Conservation (phyloP, 2,888 invertebrate species). For the Lithophane ornitopus region DNA sequence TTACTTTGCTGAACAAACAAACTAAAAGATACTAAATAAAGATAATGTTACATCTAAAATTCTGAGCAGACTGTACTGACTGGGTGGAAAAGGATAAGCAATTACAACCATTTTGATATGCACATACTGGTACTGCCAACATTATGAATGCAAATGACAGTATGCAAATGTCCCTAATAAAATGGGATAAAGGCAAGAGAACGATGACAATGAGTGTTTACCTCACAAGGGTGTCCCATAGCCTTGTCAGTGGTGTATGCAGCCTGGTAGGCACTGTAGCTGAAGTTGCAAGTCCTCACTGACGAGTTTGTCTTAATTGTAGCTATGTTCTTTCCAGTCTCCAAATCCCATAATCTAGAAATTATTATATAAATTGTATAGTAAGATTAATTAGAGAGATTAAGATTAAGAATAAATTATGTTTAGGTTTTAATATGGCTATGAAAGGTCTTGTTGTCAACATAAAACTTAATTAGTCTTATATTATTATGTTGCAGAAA, state of each 20-base stretch:
- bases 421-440: background rate
- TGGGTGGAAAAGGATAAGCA: background rate
- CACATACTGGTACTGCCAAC: background rate
- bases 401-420: background rate
- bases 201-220: conserved; percentile 48
- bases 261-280: conserved; percentile 97
- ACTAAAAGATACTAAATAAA: background rate
- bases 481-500: background rate
- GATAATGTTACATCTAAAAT: background rate
- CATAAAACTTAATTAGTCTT: background rate
- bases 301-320: conserved; percentile 95
- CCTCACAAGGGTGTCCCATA: conserved; percentile 97
- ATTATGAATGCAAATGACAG: background rate
- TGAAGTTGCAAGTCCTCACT: conserved; percentile 97
- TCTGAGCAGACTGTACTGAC: too few species aligned
- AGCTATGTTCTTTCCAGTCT: conserved; percentile 94
- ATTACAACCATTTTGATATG: background rate
- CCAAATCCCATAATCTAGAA: conserved; percentile 97
- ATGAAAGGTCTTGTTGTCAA: background rate
- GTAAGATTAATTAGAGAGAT: background rate
- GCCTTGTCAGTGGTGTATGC: conserved; percentile 98
- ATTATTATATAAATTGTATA: background rate
- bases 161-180: too few species aligned
- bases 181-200: too few species aligned
- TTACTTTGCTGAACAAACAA: background rate